A percentile compares a stretch with the other conserved stretches of the same genome.
Conservation (phyloP, 2,797 vertebrate genomes). For the Cuniculus paca region DNA sequence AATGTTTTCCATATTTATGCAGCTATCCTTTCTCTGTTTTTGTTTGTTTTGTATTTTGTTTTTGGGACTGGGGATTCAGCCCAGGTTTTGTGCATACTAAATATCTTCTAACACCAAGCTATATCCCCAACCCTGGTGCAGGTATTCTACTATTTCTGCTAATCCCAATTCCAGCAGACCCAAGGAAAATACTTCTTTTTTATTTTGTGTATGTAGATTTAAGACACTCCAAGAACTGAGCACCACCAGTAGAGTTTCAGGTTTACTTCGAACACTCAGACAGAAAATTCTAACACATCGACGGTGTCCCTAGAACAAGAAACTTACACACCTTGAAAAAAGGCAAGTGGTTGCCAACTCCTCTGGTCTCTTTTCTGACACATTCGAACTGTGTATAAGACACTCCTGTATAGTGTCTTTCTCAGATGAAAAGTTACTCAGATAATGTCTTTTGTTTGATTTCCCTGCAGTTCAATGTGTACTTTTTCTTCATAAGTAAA, state of each 20-base stretch:
- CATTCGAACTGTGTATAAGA: slow-evolving; percentile 20
- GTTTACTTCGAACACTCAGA: slow-evolving; percentile 16
- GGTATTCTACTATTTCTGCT: not conserved
- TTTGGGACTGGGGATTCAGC: not conserved
- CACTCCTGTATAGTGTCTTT: slow-evolving; percentile 4
- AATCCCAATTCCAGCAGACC: slow-evolving; percentile 37
- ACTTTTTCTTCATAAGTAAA: slow-evolving; percentile 21
- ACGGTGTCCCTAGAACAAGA: not conserved
- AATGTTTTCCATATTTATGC: slow-evolving; percentile 13
- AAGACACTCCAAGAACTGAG: not conserved
- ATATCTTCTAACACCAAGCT: not conserved
- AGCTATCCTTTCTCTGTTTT: not conserved
- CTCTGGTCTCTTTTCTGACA: slow-evolving; percentile 53
- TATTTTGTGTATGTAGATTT: not conserved
- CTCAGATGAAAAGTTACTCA: slow-evolving; percentile 49
- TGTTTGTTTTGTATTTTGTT: not conserved
- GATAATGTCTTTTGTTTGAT: slow-evolving; percentile 33
- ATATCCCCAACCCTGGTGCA: not conserved
- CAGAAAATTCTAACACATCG: slow-evolving; percentile 10
- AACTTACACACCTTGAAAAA: not conserved
- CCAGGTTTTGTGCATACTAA: not conserved
- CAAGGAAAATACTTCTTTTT: not conserved
- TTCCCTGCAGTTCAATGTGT: not conserved
- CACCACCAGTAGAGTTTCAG: not conserved
- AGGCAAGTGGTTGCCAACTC: not conserved